phyloP scores from a whole-genome alignment of 1,140 invertebrate genomes.

The Brachionus rubens region DNA sequence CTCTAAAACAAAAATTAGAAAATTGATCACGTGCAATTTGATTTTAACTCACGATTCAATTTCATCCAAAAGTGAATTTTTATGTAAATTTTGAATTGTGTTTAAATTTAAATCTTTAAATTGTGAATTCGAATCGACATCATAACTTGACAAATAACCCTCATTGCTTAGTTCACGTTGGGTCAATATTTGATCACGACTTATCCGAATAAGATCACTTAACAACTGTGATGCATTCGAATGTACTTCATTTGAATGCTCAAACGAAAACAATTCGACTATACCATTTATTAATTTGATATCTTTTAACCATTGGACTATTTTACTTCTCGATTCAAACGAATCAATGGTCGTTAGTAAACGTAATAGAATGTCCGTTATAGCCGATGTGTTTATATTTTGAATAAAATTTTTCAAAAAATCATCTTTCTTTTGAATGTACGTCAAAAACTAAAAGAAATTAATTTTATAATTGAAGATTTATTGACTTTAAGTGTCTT shows the following conservation, averaged over 20 bases:
- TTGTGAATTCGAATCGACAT: not conserved
- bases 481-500: slow-evolving; percentile 51
- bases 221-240: slow-evolving; percentile 76
- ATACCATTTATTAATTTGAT: not conserved
- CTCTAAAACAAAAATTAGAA: not conserved
- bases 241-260: slow-evolving; percentile 63
- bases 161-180: slow-evolving; percentile 65
- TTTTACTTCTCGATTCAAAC: slow-evolving; percentile 71
- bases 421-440: slow-evolving; percentile 77
- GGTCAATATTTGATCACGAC: slow-evolving; percentile 65
- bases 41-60: slow-evolving; percentile 69
- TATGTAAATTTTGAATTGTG: not conserved
- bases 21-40: not conserved
- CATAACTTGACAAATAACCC: slow-evolving; percentile 49
- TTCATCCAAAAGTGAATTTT: slow-evolving; percentile 67
- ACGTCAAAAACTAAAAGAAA: slow-evolving; percentile 74
- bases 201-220: slow-evolving; percentile 73
- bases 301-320: slow-evolving; percentile 65
- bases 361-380: slow-evolving; percentile 86
- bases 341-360: slow-evolving; percentile 80
- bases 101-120: not conserved
- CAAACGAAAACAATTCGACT: not conserved
- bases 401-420: slow-evolving; percentile 79
- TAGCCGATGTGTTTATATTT: slow-evolving; percentile 87
- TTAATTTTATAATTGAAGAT: slow-evolving; percentile 7